A percentile compares a stretch with the other conserved stretches of the same genome.
These are phyloP conservation scores for Eleginops maclovinus DNA, from an alignment of 2,113 vertebrate genomes.

Conservation along the genomic window DNA sequence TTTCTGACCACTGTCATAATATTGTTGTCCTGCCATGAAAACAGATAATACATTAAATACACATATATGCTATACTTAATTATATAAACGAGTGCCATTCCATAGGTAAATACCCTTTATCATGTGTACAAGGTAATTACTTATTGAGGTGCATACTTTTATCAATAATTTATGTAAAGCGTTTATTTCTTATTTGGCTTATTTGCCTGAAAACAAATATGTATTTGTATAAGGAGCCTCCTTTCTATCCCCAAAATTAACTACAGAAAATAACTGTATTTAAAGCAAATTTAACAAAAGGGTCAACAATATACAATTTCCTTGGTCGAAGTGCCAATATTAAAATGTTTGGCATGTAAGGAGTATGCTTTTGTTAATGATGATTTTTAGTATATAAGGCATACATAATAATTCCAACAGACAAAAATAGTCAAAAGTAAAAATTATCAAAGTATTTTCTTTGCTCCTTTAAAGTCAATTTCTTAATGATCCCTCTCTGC, in stretches of 20 bases:
- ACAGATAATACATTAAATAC: not conserved
- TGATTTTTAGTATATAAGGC: not conserved
- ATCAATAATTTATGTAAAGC: not conserved
- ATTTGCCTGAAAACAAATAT: not conserved
- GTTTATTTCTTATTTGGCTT: not conserved
- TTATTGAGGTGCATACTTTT: not conserved
- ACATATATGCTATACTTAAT: too few relatives aligned
- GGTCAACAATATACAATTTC: not conserved
- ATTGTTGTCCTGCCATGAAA: not conserved
- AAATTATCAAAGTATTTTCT: not conserved
- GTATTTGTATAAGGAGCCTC: not conserved
- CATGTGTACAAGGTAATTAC: not conserved
- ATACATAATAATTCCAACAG: not conserved
- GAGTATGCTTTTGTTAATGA: too few relatives aligned
- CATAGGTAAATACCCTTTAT: not conserved
- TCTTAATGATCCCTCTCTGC: constrained; percentile 11
- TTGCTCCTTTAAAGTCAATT: not conserved
- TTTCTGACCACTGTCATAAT: too few relatives aligned
- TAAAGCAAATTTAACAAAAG: too few relatives aligned
- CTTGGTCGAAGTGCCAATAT: not conserved
- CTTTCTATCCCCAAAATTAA: not conserved
- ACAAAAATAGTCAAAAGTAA: not conserved
- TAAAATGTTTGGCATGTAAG: not conserved
- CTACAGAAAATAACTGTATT: not conserved
- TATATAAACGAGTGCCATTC: not conserved